These are phyloP conservation scores for Rhincodon typus DNA, from an alignment of 2,797 vertebrate genomes.

Conservation along the genomic window DNA sequence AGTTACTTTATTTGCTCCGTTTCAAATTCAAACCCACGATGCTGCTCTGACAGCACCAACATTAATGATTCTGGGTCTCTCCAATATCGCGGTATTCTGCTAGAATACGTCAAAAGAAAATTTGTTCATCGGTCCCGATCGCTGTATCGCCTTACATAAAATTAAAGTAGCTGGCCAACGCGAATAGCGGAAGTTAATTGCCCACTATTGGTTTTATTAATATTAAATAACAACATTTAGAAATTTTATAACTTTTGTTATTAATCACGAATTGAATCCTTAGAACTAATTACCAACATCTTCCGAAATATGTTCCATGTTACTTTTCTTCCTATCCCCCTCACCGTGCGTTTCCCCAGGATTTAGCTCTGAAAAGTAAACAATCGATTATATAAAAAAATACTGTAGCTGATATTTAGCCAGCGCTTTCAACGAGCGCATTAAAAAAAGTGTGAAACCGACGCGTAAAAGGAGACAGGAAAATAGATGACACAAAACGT, in stretches of 20 bases:
- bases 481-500: too few relatives aligned
- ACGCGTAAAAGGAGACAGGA: too few relatives aligned
- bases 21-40: not conserved
- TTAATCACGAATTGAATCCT: not conserved
- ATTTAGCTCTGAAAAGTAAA: not conserved
- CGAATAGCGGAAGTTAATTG: not conserved
- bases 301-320: not conserved
- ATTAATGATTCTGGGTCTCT: not conserved
- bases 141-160: not conserved
- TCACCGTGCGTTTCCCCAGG: not conserved
- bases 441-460: too few relatives aligned
- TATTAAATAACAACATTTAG: not conserved
- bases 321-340: not conserved
- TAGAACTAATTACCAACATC: not conserved
- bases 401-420: too few relatives aligned
- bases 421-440: too few relatives aligned
- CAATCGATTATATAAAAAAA: not conserved
- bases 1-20: not conserved
- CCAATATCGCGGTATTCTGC: not conserved
- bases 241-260: not conserved
- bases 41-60: not conserved
- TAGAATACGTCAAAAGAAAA: not conserved
- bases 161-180: not conserved
- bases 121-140: too few relatives aligned
- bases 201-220: not conserved